Conservation (phyloP, 2,113 vertebrate species). For the Cheilinus undulatus region DNA sequence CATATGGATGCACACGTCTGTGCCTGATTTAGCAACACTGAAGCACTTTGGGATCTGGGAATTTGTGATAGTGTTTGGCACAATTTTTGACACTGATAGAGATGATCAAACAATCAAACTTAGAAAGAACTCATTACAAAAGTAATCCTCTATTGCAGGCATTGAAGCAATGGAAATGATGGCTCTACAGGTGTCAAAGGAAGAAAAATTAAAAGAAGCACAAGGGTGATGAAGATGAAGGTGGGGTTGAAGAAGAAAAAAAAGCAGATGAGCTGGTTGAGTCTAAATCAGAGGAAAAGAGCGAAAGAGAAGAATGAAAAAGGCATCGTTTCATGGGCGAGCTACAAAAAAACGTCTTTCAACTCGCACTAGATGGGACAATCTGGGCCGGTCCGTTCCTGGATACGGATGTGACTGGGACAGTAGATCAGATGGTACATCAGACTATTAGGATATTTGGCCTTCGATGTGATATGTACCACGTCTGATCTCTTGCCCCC, state of each 20-base stretch:
- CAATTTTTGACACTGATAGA: not conserved
- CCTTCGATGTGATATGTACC: slow-evolving; percentile 60
- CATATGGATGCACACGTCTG: too few relatives aligned
- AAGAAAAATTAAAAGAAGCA: slow-evolving; percentile 16
- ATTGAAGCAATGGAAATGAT: not conserved
- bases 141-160: not conserved
- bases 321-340: not conserved
- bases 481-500: slow-evolving; percentile 52
- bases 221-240: slow-evolving; percentile 1
- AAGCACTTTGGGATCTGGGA: too few relatives aligned
- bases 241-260: not conserved
- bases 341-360: slow-evolving; percentile 2
- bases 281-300: slow-evolving; percentile 3
- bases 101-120: not conserved
- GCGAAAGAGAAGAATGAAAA: not conserved
- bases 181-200: slow-evolving; percentile 65
- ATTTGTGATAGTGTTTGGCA: not conserved
- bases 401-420: slow-evolving; percentile 50
- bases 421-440: slow-evolving; percentile 61
- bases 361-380: slow-evolving; percentile 14
- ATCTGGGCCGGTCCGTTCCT: slow-evolving; percentile 33
- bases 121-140: not conserved
- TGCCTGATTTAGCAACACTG: too few relatives aligned
- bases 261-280: not conserved
- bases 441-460: slow-evolving; percentile 66